Conservation (phyloP, 2,113 vertebrate genomes). For the Malurus elegans region DNA sequence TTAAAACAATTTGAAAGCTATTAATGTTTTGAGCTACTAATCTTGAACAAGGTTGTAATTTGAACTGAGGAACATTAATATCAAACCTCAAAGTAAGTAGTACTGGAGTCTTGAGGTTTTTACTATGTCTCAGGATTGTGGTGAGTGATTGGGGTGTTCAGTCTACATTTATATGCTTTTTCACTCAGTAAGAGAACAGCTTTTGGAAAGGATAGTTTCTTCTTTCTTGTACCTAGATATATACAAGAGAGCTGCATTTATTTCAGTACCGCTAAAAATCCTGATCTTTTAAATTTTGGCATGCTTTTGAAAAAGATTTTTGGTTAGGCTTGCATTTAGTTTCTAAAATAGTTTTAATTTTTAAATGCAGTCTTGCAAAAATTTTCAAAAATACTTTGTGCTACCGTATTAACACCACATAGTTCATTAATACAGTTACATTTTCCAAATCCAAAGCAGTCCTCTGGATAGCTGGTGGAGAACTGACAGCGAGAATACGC, state of each 20-base stretch:
- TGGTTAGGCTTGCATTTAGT: neutral
- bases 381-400: neutral
- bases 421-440: neutral
- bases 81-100: neutral
- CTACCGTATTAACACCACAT: neutral
- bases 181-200: neutral
- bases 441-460: neutral
- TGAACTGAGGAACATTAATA: neutral
- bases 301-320: neutral
- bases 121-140: neutral
- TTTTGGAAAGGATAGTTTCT: neutral
- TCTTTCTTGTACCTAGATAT: neutral
- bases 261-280: neutral
- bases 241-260: neutral
- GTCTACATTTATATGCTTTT: neutral
- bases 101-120: neutral
- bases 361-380: neutral
- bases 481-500: neutral
- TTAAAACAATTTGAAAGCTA: neutral
- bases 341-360: neutral
- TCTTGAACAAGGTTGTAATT: neutral
- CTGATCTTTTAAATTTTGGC: neutral
- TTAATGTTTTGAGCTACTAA: neutral
- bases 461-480: neutral
- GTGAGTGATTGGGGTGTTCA: neutral